Evolutionary conservation across 2,113 vertebrate genomes (phyloP), one percentile per base, ranked within the genome.

Genomic region (Smithornis capensis): DNA sequence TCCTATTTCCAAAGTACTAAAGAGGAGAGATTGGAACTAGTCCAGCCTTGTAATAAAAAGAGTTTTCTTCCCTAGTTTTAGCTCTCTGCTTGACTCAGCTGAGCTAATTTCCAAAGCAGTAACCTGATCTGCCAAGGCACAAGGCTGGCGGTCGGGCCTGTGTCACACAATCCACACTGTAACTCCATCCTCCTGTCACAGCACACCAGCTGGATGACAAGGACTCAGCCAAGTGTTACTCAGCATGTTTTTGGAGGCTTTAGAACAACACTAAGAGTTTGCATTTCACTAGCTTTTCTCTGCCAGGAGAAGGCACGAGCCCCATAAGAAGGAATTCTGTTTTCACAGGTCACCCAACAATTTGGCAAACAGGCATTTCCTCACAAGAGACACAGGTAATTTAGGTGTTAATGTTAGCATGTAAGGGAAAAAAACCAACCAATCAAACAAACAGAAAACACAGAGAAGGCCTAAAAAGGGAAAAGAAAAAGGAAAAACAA

Each of bases 141-240:
- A 5, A 47, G 0, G 10, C 49, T n/a, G 23, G 31, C 0, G 0
- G 14, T n/a, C 0, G 0, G n/a, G 29, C 45, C 74, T 45, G 23
- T 35, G 40, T 37, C 65, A 52, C 17, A 42, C 7, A 0, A 17
- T 47, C 6, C 1, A 4, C 0, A 6, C 67, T 47, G 0, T 14
- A 75, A 37, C 70, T 73, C 49, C 53, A 18, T 37, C 44, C 74
- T 53, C 19, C 59, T 55, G 68, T 18, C 27, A 2, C 0, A 70
- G 63, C 31, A 64, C 8, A 47, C 12, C 55, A 92, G 65, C 44
- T 56, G 45, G 40, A 53, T 56, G 45, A 67, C 75, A 74, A 56
- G 37, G 14, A 65, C 50, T 18, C 83, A 57, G 70, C 33, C 55
- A 42, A 60, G 37, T 10, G 11, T 33, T 65, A 40, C 60, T 88